Base-by-base conservation (phyloP, 2,888 invertebrate species). In the Nephrocerus scutellatus region DNA sequence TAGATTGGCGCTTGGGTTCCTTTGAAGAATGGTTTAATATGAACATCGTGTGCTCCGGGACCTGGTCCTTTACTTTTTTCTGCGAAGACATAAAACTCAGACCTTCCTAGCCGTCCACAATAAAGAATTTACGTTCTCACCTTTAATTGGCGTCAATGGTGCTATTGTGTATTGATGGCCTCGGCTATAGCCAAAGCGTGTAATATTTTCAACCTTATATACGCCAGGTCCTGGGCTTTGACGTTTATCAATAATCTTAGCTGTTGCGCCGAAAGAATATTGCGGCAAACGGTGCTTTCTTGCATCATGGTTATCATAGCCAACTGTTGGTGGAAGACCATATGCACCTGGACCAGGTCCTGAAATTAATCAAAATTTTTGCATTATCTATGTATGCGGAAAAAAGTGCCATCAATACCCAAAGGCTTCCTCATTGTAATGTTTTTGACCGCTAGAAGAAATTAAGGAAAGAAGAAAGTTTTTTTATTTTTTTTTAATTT, bases 301-400 rank as follows among this genome's bases (percentile, higher is more conserved):
- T 7, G 66, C 57, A 57, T 76, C 76, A 55, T 77, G 76, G 3
- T 66, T 57, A 2, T 61, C 53, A 47, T 67, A 74, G 2, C 77
- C 77, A 3, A 74, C 65, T 6, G 71, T 61, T 5, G 73, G 55
- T 15, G 73, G 74, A 12, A 77, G 57, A 50, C 63, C 55, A 52
- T 79, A 79, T 19, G 71, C 72, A 10, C 71, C 73, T 12, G 79
- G 79, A 34, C 79, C 79, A 47, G 79, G 79, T 40, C 78, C 78
- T 61, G 69, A 38, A 19, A 41, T 46, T 4, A 24, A 37, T 20
- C 2, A 26, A 31, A 24, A 34, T 16, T 12, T n/a, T n/a, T n/a
- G n/a, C n/a, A n/a, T n/a, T n/a, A n/a, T n/a, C n/a, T n/a, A n/a
- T n/a, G n/a, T n/a, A n/a, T n/a, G n/a, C n/a, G n/a, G n/a, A n/a